A percentile compares a stretch with the other conserved stretches of the same genome.
Conservation (phyloP, 2,888 invertebrate species). For the Resseliella maxima region DNA sequence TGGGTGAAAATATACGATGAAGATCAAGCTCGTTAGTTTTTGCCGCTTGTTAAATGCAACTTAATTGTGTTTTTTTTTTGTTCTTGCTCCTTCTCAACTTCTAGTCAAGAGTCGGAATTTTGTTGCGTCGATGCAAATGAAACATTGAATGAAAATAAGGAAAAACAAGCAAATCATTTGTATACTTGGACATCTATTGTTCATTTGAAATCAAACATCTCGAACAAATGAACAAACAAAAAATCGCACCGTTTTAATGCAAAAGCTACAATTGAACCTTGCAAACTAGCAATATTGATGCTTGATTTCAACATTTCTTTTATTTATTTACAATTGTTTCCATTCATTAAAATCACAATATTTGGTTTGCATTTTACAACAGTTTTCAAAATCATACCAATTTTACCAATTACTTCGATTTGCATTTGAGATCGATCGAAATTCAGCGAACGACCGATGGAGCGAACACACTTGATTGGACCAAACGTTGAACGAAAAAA, state of each 20-base stretch:
- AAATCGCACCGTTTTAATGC: no score
- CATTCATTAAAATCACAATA: background rate
- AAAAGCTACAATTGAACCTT: no score
- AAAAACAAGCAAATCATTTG: background rate
- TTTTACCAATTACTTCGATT: no score
- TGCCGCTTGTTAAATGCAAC: constrained; percentile 2
- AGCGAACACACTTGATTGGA: background rate
- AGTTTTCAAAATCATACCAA: no score
- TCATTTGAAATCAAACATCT: background rate
- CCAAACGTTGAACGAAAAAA: background rate
- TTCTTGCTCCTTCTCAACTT: background rate
- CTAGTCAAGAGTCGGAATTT: background rate
- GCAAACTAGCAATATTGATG: no score
- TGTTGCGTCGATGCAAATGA: no score
- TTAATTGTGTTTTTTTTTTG: background rate
- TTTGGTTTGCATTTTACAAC: no score
- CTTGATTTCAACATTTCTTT: no score
- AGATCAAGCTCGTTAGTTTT: constrained; percentile 18
- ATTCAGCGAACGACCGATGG: background rate
- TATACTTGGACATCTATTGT: background rate
- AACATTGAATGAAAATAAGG: no score
- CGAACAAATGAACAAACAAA: no score
- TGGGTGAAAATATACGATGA: background rate
- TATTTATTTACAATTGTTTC: background rate
- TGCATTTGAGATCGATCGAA: no score